Percentiles rank a stretch among this genome's conserved stretches.
These are phyloP conservation scores for Temnothorax longispinosus DNA, from an alignment of 1,140 invertebrate genomes.

Conservation along the genomic window DNA sequence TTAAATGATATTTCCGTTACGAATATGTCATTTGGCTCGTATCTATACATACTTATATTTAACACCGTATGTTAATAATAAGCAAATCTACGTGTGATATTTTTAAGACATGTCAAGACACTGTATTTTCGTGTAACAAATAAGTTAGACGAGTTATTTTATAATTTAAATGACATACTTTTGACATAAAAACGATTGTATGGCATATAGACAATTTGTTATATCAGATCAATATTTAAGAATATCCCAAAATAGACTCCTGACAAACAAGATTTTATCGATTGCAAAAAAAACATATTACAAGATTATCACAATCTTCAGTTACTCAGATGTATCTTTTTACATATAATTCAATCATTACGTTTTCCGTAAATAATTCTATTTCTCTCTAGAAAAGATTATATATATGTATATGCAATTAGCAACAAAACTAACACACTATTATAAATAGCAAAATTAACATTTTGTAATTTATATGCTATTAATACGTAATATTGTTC, in stretches of 20 bases:
- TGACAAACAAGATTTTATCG: neutral
- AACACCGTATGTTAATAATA: neutral
- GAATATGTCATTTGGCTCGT: neutral
- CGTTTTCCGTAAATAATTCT: neutral
- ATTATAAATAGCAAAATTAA: conserved; percentile 8
- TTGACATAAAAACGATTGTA: neutral
- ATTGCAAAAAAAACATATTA: neutral
- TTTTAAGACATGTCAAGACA: neutral
- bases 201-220: neutral
- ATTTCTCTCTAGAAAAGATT: neutral
- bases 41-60: neutral
- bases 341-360: neutral
- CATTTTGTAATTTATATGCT: conserved; percentile 26
- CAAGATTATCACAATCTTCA: neutral
- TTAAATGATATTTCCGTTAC: neutral
- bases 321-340: neutral
- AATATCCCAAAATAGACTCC: neutral
- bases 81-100: too few relatives aligned
- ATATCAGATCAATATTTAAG: neutral
- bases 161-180: neutral
- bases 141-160: neutral
- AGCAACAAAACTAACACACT: neutral
- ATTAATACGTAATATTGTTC: conserved; percentile 24
- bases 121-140: neutral
- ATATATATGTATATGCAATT: neutral